These are phyloP conservation scores for Hippocampus barbouri DNA, from an alignment of 2,113 vertebrate genomes.

Conservation along the genomic window DNA sequence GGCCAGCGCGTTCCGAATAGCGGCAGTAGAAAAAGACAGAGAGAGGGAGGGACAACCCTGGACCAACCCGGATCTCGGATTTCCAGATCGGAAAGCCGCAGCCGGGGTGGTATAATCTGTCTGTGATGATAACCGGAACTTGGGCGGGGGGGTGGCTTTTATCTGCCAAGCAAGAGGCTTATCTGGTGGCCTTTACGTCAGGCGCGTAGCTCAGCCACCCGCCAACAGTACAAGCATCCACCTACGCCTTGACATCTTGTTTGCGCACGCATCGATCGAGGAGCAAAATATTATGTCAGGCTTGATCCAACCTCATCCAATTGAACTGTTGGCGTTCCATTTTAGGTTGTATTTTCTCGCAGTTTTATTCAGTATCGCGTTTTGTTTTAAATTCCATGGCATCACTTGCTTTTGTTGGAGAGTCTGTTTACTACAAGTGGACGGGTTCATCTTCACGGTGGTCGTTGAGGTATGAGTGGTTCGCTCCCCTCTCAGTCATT, in stretches of 20 bases:
- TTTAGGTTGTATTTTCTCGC: background rate
- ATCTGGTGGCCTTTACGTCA: constrained; percentile 52
- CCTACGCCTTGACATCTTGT: background rate
- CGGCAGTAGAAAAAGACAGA: constrained; percentile 10
- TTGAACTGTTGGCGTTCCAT: background rate
- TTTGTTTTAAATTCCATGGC: background rate
- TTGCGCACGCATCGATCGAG: constrained; percentile 5
- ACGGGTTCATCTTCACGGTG: constrained; percentile 10
- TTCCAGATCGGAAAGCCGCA: constrained; percentile 23
- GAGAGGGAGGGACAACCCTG: constrained; percentile 36
- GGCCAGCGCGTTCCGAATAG: constrained; percentile 51
- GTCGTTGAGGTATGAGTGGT: background rate
- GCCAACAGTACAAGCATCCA: constrained; percentile 15
- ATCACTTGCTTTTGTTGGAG: background rate
- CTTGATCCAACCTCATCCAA: background rate
- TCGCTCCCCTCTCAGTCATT: constrained; percentile 48
- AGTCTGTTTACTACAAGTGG: constrained; percentile 11
- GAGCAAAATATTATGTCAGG: background rate
- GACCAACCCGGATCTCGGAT: constrained; percentile 32
- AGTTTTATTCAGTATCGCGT: background rate
- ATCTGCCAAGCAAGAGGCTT: constrained; percentile 50
- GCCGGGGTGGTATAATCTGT: constrained; percentile 51
- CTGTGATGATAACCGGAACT: constrained; percentile 56
- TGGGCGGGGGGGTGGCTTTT: constrained; percentile 34
- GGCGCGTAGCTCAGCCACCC: constrained; percentile 45